Evolutionary conservation across 2,113 vertebrate species (phyloP).

Genomic region (Pogona vitticeps): DNA sequence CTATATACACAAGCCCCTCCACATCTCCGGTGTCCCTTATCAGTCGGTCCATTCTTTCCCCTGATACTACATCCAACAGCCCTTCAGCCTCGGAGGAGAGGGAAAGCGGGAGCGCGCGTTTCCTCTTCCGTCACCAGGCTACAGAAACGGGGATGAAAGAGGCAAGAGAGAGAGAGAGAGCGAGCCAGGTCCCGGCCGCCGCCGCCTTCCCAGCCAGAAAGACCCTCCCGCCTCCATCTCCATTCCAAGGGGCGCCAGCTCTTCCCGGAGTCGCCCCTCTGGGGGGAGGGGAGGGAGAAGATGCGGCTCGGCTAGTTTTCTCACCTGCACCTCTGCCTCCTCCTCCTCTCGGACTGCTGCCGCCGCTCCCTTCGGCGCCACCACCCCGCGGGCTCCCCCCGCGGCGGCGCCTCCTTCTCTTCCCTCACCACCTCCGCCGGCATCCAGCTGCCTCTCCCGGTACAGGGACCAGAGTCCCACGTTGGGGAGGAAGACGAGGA

Average conservation of each 20-base stretch:
- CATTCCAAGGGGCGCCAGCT: too few species aligned
- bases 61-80: background rate
- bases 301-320: background rate
- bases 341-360: background rate
- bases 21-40: too few species aligned
- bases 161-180: too few species aligned
- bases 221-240: too few species aligned
- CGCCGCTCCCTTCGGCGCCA: conserved; percentile 73
- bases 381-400: conserved; percentile 9
- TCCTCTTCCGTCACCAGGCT: too few species aligned
- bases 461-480: conserved; percentile 94
- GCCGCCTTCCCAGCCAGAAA: background rate
- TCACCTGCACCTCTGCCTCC: conserved; percentile 13
- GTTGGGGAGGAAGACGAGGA: conserved; percentile 91
- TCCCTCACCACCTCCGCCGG: conserved; percentile 69
- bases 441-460: conserved; percentile 87
- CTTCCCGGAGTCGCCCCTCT: too few species aligned
- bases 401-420: conserved; percentile 64
- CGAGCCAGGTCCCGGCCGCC: background rate
- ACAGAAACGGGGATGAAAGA: too few species aligned
- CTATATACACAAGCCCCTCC: too few species aligned
- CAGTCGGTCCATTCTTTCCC: too few species aligned
- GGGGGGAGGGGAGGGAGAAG: too few species aligned
- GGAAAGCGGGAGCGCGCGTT: background rate
- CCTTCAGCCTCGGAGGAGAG: background rate